These are phyloP conservation scores for Orchesella cincta DNA, from an alignment of 1,140 invertebrate genomes.

Conservation along the genomic window DNA sequence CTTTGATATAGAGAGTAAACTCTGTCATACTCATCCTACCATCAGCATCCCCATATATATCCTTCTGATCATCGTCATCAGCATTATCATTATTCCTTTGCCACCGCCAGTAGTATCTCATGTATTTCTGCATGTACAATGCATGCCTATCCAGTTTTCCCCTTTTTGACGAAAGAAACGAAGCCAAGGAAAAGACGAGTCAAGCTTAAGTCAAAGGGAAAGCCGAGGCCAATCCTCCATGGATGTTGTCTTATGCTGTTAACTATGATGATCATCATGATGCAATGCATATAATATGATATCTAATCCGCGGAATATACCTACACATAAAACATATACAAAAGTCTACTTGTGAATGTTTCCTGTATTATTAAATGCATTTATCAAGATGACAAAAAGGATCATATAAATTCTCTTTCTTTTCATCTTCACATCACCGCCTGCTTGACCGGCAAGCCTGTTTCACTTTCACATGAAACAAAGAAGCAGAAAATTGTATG, in stretches of 20 bases:
- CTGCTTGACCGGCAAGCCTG: neutral
- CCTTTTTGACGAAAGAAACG: conserved; percentile 1
- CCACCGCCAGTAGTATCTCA: conserved; percentile 11
- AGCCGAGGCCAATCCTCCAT: conserved; percentile 2
- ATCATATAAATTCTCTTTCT: conserved; percentile 25
- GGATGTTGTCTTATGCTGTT: neutral
- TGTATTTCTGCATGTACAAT: neutral
- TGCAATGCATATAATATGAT: conserved; percentile 2
- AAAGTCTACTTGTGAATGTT: neutral
- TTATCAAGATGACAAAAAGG: conserved; percentile 7
- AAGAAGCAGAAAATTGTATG: neutral
- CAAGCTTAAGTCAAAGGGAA: conserved; percentile 17
- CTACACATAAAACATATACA: neutral
- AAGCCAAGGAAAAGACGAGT: conserved; percentile 16
- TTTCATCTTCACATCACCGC: no score
- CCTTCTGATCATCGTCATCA: neutral
- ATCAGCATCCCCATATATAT: conserved; percentile 21
- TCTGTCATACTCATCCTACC: no score
- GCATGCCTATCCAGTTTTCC: neutral
- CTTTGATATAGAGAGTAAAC: no score
- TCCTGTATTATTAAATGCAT: neutral
- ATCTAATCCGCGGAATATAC: conserved; percentile 2
- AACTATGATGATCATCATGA: neutral
- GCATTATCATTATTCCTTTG: conserved; percentile 22
- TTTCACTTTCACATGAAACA: neutral